Base-by-base conservation (phyloP, 1,140 invertebrate species). In the Cotesia typhae region DNA sequence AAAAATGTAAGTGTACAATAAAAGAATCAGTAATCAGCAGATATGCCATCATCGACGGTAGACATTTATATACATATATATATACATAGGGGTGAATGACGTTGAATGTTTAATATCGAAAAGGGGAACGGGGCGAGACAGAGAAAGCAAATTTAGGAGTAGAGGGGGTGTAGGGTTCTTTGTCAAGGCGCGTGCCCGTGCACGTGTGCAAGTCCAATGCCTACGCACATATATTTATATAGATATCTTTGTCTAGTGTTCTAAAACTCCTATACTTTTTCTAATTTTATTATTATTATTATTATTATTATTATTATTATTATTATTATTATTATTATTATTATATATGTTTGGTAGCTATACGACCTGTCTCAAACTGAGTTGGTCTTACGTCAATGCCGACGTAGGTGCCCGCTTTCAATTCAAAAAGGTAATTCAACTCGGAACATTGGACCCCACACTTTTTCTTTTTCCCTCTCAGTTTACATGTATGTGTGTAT, bases 171-270 rank as follows among this genome's bases (percentile, higher is more conserved):
- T 76, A 61, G 82, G 82, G 80, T 68, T 78, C 79, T 83, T 83
- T 83, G 82, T 83, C 74, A 77, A 47, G 82, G 78, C 82, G 81
- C 82, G 82, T 83, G 82, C 79, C 80, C 81, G 66, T 82, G 81
- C 82, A 83, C 81, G 82, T 82, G 82, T 82, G 80, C 82, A 76
- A 76, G 81, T 75, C 81, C 81, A 80, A 81, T 81, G 78, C 78
- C 80, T 80, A 79, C 79, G 64, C 41, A 67, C 66, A 55, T 67
- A 28, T 67, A 51, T 55, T 52, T 17, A 59, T 59, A 55, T 55
- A 12, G 20, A 55, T 55, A 6, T 55, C 53, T 36, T 36, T 37
- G 28, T 55, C 70, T 20, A 37, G 35, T 60, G 28, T 20, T 1
- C 52, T 17, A 36, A n/a, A 36, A 36, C 59, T 20, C 28, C 1